phyloP scores from a whole-genome alignment of 2,113 vertebrate genomes.

The Brevimyrus niger region DNA sequence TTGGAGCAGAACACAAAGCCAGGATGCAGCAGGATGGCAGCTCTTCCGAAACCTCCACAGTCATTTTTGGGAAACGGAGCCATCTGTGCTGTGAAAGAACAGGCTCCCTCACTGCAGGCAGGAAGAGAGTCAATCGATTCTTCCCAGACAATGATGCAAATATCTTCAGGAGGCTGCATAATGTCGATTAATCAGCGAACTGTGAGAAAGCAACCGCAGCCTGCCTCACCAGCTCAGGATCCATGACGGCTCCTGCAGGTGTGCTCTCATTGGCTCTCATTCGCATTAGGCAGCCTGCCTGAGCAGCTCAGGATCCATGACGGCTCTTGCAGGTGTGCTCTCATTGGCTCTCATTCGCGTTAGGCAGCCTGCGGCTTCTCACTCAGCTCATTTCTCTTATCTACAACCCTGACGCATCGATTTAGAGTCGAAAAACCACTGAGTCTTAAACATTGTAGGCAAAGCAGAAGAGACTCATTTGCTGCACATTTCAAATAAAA shows the following conservation, averaged over 20 bases:
- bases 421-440: neutral
- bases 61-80: neutral
- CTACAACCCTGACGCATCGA: neutral
- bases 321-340: neutral
- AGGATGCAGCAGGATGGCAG: neutral
- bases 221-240: neutral
- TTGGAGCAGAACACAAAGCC: neutral
- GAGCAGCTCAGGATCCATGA: neutral
- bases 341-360: neutral
- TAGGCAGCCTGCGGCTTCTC: neutral
- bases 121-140: neutral
- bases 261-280: neutral
- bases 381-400: neutral
- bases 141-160: slow-evolving; percentile 6
- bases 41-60: neutral
- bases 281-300: neutral
- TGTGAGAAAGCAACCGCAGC: neutral
- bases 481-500: neutral
- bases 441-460: neutral
- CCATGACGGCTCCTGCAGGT: neutral
- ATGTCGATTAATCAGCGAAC: neutral
- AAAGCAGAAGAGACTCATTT: neutral
- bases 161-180: neutral
- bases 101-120: neutral
- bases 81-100: neutral